phyloP scores from a whole-genome alignment of 2,797 vertebrate genomes.

The Lacerta agilis region DNA sequence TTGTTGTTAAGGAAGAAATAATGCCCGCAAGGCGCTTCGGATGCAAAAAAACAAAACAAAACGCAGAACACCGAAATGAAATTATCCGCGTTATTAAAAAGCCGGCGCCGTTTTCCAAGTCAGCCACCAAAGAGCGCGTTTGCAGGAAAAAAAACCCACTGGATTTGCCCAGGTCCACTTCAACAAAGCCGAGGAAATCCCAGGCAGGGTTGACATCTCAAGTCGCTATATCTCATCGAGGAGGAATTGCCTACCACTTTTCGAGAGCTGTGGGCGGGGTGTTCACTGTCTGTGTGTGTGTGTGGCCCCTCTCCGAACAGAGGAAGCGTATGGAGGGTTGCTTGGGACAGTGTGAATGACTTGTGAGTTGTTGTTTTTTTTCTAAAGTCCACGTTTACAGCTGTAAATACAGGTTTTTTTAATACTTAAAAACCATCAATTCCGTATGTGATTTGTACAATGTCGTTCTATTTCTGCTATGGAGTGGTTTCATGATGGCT shows the following conservation, averaged over 20 bases:
- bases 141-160: neutral
- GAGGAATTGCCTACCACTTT: neutral
- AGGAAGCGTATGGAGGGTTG: constrained; percentile 39
- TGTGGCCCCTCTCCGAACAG: neutral
- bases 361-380: constrained; percentile 43
- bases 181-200: neutral
- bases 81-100: neutral
- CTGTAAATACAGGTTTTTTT: constrained; percentile 85
- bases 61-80: neutral
- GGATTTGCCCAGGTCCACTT: neutral
- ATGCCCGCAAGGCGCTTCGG: neutral
- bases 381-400: constrained; percentile 79
- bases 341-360: constrained; percentile 43
- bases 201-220: neutral
- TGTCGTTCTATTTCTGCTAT: constrained; percentile 82
- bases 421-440: constrained; percentile 77
- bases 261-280: neutral
- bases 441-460: constrained; percentile 80
- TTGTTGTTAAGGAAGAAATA: neutral
- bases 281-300: neutral
- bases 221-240: neutral
- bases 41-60: neutral
- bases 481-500: constrained; percentile 77
- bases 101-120: neutral
- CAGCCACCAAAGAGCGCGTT: no score